Base-by-base conservation (phyloP, 1,140 invertebrate genomes). In the Neodiprion virginianus region DNA sequence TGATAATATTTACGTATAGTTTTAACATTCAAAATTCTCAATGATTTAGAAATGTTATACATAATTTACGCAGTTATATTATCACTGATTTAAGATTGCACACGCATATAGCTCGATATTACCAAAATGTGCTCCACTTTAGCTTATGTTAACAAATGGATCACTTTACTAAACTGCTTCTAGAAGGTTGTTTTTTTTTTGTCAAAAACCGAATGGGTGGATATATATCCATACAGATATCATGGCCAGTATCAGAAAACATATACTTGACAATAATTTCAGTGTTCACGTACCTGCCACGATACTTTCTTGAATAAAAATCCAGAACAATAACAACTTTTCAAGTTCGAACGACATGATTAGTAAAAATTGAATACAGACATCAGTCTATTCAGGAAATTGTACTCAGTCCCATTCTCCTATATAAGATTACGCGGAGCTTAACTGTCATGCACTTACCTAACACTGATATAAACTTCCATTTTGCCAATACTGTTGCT, bases 401-500 rank as follows among this genome's bases (percentile, higher is more conserved):
- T 12, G n/a, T 14, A 61, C 53, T 61, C 7, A 12, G 11, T 61
- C 4, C 53, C 53, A 61, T 61, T 61, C 11, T 61, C n/a, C 4
- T 40, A 40, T 0, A 14, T 17, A 61, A 61, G 53, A 61, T 61
- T 61, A 61, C n/a, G 53, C 53, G 53, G 11, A 8, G 53, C 53
- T 61, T 17, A 61, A 47, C 40, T 17, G 67, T 23, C 67, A 69
- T 21, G 40, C 40, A 47, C 67, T 69, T 69, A 69, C 67, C 67
- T 69, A 69, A 69, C 67, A 69, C 21, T 47, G 67, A 69, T 69
- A 69, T 21, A 69, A 47, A 69, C 14, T 21, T 14, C 23, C 67
- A 69, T 69, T 69, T 69, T 69, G 67, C 17, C 48, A 49, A 50
- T 71, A 28, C 21, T 71, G n/a, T 14, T 48, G 12, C 48, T 14